Conservation (phyloP, 1,140 invertebrate genomes). For the Cydia splendana region DNA sequence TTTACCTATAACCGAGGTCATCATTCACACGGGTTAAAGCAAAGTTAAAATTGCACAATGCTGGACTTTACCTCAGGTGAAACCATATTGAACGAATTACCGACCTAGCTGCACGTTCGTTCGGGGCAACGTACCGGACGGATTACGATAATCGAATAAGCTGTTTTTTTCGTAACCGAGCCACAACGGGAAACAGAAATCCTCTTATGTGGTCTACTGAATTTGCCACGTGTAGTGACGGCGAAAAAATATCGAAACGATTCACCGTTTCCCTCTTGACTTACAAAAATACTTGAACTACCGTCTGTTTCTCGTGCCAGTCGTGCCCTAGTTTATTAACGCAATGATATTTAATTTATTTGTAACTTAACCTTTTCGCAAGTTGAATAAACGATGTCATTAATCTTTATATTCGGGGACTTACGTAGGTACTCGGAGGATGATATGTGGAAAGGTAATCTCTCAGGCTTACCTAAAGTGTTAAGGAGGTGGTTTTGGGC, state of each 20-base stretch:
- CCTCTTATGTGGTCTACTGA: slow-evolving; percentile 22
- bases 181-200: slow-evolving; percentile 26
- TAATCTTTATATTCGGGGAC: slow-evolving; percentile 31
- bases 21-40: slow-evolving; percentile 17
- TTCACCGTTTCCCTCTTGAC: slow-evolving; percentile 20
- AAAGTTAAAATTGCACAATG: background rate
- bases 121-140: slow-evolving; percentile 11
- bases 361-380: slow-evolving; percentile 32
- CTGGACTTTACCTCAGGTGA: slow-evolving; percentile 10
- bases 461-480: slow-evolving; percentile 28
- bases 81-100: slow-evolving; percentile 17
- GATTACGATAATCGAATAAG: slow-evolving; percentile 31
- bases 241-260: background rate
- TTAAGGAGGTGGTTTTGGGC: slow-evolving; percentile 21
- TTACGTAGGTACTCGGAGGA: slow-evolving; percentile 23
- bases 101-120: background rate
- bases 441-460: slow-evolving; percentile 31
- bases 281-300: slow-evolving; percentile 7
- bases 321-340: slow-evolving; percentile 31
- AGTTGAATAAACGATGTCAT: slow-evolving; percentile 32
- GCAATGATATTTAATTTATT: slow-evolving; percentile 27
- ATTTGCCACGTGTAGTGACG: background rate
- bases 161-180: slow-evolving; percentile 23
- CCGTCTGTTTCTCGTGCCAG: slow-evolving; percentile 20
- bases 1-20: slow-evolving; percentile 3